Evolutionary conservation across 2,888 invertebrate genomes (phyloP).

Genomic region (Stenichneumon culpator): DNA sequence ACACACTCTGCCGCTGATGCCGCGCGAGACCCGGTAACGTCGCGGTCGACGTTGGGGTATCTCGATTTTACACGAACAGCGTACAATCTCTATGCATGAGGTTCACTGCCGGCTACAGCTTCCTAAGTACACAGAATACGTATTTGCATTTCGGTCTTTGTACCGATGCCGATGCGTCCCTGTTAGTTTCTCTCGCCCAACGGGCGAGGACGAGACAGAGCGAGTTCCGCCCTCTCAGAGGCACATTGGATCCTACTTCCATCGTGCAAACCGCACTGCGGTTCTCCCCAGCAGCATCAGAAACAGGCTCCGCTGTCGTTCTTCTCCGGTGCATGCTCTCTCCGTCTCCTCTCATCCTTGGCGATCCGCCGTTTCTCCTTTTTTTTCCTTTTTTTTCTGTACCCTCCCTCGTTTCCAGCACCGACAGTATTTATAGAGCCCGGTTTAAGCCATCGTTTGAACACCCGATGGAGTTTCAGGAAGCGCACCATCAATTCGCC

Average conservation of each 20-base stretch:
- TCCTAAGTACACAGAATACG: slow-evolving; percentile 84
- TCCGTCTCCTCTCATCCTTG: slow-evolving; percentile 34
- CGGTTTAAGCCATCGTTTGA: slow-evolving; percentile 75
- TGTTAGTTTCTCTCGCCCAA: slow-evolving; percentile 50
- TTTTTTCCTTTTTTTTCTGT: background rate
- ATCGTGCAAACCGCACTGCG: slow-evolving; percentile 81
- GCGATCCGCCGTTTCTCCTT: slow-evolving; percentile 38
- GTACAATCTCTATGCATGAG: slow-evolving; percentile 84
- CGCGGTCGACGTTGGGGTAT: slow-evolving; percentile 66
- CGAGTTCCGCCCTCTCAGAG: slow-evolving; percentile 67
- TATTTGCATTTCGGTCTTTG: slow-evolving; percentile 84
- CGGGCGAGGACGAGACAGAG: slow-evolving; percentile 23
- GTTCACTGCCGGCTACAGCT: slow-evolving; percentile 82
- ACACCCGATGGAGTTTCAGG: slow-evolving; percentile 69
- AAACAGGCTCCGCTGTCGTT: slow-evolving; percentile 57
- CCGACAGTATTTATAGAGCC: slow-evolving; percentile 76
- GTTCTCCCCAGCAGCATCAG: slow-evolving; percentile 69
- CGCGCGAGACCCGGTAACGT: slow-evolving; percentile 37
- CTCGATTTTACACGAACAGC: slow-evolving; percentile 81
- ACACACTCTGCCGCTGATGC: slow-evolving; percentile 31
- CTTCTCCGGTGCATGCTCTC: slow-evolving; percentile 35
- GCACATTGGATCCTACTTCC: slow-evolving; percentile 74
- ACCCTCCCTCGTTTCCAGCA: slow-evolving; percentile 67
- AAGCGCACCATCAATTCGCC: slow-evolving; percentile 34
- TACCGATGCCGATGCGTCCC: slow-evolving; percentile 78